Conservation (phyloP, 2,888 invertebrate genomes). For the Strigamia maritima region DNA sequence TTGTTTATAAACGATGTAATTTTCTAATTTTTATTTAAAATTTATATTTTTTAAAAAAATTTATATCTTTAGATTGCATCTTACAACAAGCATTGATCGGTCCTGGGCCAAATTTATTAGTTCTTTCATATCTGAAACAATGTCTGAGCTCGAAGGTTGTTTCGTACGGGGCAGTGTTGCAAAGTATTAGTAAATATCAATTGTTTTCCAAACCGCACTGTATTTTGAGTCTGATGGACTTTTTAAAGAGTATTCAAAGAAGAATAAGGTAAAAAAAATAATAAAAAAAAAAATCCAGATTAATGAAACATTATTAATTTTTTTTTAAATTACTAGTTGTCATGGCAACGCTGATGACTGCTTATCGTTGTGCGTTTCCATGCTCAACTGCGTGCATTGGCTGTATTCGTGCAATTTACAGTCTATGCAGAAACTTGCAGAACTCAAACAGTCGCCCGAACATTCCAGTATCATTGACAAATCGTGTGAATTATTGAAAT, state of each 20-base stretch:
- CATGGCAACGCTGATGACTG: constrained; percentile 76
- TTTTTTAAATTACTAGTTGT: constrained; percentile 46
- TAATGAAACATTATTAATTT: background rate
- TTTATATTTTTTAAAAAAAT: background rate
- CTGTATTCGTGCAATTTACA: constrained; percentile 48
- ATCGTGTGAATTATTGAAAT: constrained; percentile 48
- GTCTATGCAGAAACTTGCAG: constrained; percentile 49
- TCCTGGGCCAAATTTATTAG: constrained; percentile 84
- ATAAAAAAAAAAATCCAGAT: background rate
- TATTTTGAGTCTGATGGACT: constrained; percentile 77
- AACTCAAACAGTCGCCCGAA: constrained; percentile 48
- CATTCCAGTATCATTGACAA: constrained; percentile 50
- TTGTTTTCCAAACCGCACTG: constrained; percentile 84
- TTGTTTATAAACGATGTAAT: background rate
- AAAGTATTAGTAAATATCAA: constrained; percentile 83
- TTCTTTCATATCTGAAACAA: constrained; percentile 87
- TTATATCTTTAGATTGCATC: constrained; percentile 69
- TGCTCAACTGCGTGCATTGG: constrained; percentile 56
- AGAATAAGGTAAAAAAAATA: constrained; percentile 50
- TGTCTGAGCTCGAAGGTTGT: constrained; percentile 86
- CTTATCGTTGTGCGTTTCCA: constrained; percentile 70
- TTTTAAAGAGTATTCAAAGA: constrained; percentile 61
- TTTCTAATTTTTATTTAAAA: background rate
- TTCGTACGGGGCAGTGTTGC: constrained; percentile 83
- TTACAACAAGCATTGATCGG: constrained; percentile 91